Percentiles rank a stretch among this genome's conserved stretches.
Evolutionary conservation across 30 jellyfish, hydroid and myxozoan genomes (phyloP).

Genomic region (Turritopsis rubra): DNA sequence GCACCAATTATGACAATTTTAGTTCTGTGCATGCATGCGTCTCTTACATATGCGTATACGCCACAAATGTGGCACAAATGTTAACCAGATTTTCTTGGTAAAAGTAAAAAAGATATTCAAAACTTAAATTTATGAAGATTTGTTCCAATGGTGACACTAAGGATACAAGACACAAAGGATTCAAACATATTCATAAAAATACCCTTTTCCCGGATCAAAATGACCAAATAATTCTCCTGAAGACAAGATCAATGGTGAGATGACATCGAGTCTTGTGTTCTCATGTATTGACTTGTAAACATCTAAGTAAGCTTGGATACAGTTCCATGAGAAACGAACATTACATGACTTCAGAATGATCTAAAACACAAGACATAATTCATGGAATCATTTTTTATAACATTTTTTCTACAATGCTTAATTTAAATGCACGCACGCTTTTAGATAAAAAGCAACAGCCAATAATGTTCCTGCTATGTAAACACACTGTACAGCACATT

Average conservation of each 20-base stretch:
- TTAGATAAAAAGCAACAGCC: too few species aligned
- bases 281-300: not conserved
- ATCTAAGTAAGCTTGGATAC: conserved; percentile 2
- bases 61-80: too few species aligned
- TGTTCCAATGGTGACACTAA: not conserved
- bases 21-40: too few species aligned
- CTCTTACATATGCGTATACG: too few species aligned
- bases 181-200: not conserved
- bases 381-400: not conserved
- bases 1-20: too few species aligned
- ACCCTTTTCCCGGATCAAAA: not conserved
- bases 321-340: conserved; percentile 1
- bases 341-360: not conserved
- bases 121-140: too few species aligned
- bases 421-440: too few species aligned
- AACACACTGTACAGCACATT: too few species aligned
- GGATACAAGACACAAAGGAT: not conserved
- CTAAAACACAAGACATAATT: not conserved
- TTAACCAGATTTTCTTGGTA: too few species aligned
- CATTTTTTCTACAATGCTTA: too few species aligned
- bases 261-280: not conserved
- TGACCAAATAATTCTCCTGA: conserved; percentile 11
- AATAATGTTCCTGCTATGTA: too few species aligned
- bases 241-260: not conserved
- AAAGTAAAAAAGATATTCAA: too few species aligned